These are phyloP conservation scores for Megalopta genalis DNA, from an alignment of 1,140 invertebrate genomes.

Conservation along the genomic window DNA sequence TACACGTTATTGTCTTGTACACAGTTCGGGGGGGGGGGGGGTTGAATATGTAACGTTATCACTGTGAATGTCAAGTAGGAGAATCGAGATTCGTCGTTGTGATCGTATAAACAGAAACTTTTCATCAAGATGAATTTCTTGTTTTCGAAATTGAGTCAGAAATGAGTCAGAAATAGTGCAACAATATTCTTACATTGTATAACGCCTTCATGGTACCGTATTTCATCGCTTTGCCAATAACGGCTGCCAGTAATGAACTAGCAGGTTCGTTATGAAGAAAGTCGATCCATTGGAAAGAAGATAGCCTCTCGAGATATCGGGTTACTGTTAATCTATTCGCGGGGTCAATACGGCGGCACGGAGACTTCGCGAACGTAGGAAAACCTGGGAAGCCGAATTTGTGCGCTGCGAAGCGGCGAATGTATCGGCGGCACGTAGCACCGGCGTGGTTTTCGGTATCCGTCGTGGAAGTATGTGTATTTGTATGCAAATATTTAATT, in stretches of 20 bases:
- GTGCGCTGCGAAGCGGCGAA: conserved; percentile 3
- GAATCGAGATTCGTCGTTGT: conserved; percentile 2
- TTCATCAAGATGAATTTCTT: no score
- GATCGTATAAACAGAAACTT: neutral
- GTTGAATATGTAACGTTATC: conserved; percentile 39
- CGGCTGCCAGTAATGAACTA: no score
- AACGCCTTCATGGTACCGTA: no score
- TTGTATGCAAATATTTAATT: conserved; percentile 75
- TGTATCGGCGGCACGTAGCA: neutral
- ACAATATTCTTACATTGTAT: no score
- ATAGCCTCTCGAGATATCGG: conserved; percentile 27
- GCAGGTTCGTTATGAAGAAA: no score
- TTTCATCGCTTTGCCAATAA: no score
- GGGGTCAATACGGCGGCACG: conserved; percentile 8
- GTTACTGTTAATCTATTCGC: conserved; percentile 54
- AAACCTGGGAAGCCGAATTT: neutral
- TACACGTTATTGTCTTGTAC: conserved; percentile 34
- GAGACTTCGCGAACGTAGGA: neutral
- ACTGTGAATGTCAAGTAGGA: conserved; percentile 24
- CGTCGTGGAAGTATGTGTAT: conserved; percentile 36
- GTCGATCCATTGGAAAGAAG: no score
- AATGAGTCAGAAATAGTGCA: no score
- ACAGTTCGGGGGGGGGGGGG: conserved; percentile 32
- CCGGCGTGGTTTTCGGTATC: conserved; percentile 19
- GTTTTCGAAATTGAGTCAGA: no score